Conservation (phyloP, 2,888 invertebrate species). For the Koerneria pararmatus region DNA sequence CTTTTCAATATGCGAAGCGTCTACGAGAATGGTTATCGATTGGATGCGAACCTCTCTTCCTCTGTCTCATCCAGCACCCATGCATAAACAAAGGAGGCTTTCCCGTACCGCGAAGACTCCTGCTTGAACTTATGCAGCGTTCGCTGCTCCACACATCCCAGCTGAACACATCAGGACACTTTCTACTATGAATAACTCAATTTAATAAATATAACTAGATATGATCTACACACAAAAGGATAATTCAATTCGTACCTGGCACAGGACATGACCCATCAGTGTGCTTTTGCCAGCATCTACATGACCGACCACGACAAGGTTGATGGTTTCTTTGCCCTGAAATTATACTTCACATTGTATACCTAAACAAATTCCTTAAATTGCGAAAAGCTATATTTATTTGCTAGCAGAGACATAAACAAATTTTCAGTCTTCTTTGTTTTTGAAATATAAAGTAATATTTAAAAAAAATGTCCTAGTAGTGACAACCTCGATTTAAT, state of each 20-base stretch:
- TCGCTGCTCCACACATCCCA: slow-evolving; percentile 79
- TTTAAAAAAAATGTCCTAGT: too few species aligned
- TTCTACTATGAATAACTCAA: neutral
- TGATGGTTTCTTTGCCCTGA: slow-evolving; percentile 43
- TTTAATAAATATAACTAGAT: neutral
- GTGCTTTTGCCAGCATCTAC: slow-evolving; percentile 96
- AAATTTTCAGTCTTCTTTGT: too few species aligned
- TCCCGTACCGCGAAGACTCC: slow-evolving; percentile 92
- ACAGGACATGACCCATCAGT: slow-evolving; percentile 89
- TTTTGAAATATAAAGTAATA: too few species aligned
- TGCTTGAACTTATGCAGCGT: slow-evolving; percentile 93
- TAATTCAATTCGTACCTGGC: slow-evolving; percentile 61
- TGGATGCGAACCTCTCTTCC: slow-evolving; percentile 74
- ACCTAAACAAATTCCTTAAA: neutral
- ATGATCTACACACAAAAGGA: neutral
- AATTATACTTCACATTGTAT: slow-evolving; percentile 9
- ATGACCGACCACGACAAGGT: slow-evolving; percentile 70
- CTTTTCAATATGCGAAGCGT: too few species aligned
- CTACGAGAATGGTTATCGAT: too few species aligned
- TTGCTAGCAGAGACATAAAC: too few species aligned
- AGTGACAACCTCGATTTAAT: too few species aligned
- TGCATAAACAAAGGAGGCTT: slow-evolving; percentile 81
- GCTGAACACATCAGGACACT: slow-evolving; percentile 43
- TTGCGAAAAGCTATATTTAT: neutral
- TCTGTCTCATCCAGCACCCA: slow-evolving; percentile 99